phyloP scores from a whole-genome alignment of 1,140 invertebrate species.

The Chionoecetes opilio region DNA sequence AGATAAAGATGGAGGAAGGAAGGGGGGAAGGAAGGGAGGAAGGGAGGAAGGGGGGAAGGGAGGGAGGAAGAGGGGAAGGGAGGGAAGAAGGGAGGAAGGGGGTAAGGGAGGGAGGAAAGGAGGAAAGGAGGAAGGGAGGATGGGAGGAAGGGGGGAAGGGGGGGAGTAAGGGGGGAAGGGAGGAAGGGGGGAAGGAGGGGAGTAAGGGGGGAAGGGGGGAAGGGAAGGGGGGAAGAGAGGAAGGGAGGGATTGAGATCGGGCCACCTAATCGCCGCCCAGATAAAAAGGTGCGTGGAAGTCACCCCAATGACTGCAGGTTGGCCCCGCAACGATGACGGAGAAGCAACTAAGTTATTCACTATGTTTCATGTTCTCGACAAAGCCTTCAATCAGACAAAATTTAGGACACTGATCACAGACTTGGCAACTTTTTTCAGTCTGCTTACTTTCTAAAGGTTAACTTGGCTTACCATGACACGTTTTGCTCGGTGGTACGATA shows the following conservation, averaged over 20 bases:
- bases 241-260: neutral
- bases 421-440: neutral
- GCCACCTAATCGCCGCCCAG: neutral
- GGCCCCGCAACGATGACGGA: neutral
- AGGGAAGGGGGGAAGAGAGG: neutral
- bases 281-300: neutral
- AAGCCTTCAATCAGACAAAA: slow-evolving; percentile 29
- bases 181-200: neutral
- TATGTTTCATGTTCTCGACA: slow-evolving; percentile 17
- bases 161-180: neutral
- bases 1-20: no score
- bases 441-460: slow-evolving; percentile 29
- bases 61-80: no score
- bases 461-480: neutral
- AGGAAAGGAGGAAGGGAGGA: neutral
- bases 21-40: no score
- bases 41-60: no score
- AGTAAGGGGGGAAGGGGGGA: neutral
- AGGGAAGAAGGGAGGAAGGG: no score
- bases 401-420: slow-evolving; percentile 4
- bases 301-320: neutral
- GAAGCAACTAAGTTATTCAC: neutral
- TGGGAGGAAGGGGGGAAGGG: neutral
- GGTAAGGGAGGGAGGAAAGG: no score
- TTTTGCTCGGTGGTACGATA: neutral